Base-by-base conservation (phyloP, 2,888 invertebrate genomes). In the Eupithecia subumbrata region DNA sequence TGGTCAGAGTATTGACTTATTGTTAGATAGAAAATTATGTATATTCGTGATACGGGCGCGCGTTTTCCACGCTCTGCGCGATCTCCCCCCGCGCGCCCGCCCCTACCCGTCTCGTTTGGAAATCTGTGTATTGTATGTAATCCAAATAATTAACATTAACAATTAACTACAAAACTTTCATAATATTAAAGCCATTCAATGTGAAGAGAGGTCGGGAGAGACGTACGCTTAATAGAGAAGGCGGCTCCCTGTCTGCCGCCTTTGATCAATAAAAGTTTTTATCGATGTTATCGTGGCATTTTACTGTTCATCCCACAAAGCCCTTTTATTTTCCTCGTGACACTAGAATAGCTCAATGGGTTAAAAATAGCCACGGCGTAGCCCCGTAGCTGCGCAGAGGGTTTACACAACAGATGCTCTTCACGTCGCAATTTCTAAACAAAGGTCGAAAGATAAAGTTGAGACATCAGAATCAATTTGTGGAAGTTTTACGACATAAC, bases 251-350 rank as follows among this genome's bases (percentile, higher is more conserved):
- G 77, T 87, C 90, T 86, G 91, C 91, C 92, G 92, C 88, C 91
- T 91, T 90, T 89, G 87, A 91, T 92, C 92, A 94, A 94, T 94
- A 93, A 94, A 94, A 91, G 90, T 94, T 93, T 94, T 93, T 95
- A 95, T 95, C 94, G 95, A 95, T 95, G 95, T 95, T 95, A 87
- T 84, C 60, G 77, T 79, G 76, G 78, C 52, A 79, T 79, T 81
- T 82, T 79, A 73, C 74, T 76, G 52, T 70, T 56, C 71, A 70
- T 71, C 40, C 64, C 40, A 60, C 45, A 66, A 66, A 30, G 71
- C 48, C 74, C 64, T 74, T 77, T 66, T 56, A 75, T 68, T 71
- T 37, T 25, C 18, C 68, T 45, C 22, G 43, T 43, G 40, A 68
- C 25, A 43, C 68, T 14, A 43, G 43, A 68, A 43, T 68, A 68